Conservation (phyloP, 1,140 invertebrate genomes). For the Coenobita brevimanus region DNA sequence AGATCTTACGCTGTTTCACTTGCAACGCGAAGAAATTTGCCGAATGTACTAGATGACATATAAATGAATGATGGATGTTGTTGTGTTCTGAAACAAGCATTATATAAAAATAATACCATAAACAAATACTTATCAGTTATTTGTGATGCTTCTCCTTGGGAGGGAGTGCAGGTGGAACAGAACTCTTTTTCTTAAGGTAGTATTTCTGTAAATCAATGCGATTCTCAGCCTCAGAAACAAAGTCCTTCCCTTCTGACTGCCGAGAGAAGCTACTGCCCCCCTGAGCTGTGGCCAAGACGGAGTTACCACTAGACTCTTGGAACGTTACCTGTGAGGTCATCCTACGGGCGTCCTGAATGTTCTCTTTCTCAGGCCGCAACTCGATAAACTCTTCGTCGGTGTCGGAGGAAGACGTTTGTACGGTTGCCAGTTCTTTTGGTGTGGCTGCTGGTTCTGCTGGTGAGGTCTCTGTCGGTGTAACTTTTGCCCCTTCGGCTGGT, state of each 20-base stretch:
- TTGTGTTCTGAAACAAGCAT: too few relatives aligned
- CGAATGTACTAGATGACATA: too few relatives aligned
- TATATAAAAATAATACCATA: too few relatives aligned
- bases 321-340: constrained; percentile 35
- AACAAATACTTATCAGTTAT: neutral
- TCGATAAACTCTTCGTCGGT: constrained; percentile 46
- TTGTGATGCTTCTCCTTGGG: constrained; percentile 43
- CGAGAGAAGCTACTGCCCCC: neutral
- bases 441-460: neutral
- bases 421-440: neutral
- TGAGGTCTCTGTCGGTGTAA: neutral
- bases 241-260: neutral
- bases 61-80: too few relatives aligned
- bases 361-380: constrained; percentile 26
- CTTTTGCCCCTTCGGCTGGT: too few relatives aligned
- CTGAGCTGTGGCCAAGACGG: neutral
- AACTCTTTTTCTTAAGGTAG: constrained; percentile 37
- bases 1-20: too few relatives aligned
- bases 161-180: constrained; percentile 43
- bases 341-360: constrained; percentile 28
- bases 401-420: neutral
- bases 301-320: neutral
- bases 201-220: constrained; percentile 32
- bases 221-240: neutral
- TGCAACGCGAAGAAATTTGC: too few relatives aligned